A percentile compares a stretch with the other conserved stretches of the same genome.
Evolutionary conservation across 92 coral and sea anemone genomes (phyloP).

Genomic region (Epizoanthus ramosus): DNA sequence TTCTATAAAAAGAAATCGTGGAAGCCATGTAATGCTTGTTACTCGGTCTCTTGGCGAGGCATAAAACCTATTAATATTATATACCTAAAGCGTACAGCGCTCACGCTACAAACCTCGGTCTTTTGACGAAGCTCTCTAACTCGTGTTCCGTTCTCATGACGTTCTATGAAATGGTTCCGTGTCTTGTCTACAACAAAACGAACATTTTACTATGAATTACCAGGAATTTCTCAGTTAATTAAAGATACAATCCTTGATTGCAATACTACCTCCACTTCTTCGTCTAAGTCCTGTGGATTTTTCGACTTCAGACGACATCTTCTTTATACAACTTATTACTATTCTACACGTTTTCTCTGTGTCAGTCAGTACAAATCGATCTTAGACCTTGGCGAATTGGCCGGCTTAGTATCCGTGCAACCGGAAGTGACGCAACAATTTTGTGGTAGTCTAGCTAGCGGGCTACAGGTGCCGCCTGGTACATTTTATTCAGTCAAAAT

Average conservation of each 20-base stretch:
- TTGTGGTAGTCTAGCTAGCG: background rate
- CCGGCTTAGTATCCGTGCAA: background rate
- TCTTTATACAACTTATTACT: too few relatives aligned
- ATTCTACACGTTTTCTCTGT: too few relatives aligned
- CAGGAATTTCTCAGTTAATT: background rate
- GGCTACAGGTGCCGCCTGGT: too few relatives aligned
- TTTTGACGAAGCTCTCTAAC: slow-evolving; percentile 71
- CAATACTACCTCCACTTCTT: slow-evolving; percentile 22
- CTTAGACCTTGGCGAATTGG: too few relatives aligned
- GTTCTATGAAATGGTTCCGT: slow-evolving; percentile 47
- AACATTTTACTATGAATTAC: background rate
- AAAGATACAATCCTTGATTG: background rate
- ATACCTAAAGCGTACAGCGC: background rate
- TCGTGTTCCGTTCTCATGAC: slow-evolving; percentile 39
- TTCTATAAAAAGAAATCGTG: slow-evolving; percentile 48
- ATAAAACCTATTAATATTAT: background rate
- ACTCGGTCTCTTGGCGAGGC: background rate
- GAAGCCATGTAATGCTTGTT: background rate
- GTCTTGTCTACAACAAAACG: slow-evolving; percentile 41
- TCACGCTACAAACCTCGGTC: slow-evolving; percentile 65
- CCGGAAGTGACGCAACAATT: slow-evolving; percentile 29
- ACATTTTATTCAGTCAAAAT: too few relatives aligned
- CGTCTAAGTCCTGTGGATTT: background rate
- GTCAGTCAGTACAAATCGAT: too few relatives aligned
- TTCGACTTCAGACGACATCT: background rate